These are phyloP conservation scores for Unio delphinus DNA, from an alignment of 2,888 invertebrate species.

Conservation along the genomic window DNA sequence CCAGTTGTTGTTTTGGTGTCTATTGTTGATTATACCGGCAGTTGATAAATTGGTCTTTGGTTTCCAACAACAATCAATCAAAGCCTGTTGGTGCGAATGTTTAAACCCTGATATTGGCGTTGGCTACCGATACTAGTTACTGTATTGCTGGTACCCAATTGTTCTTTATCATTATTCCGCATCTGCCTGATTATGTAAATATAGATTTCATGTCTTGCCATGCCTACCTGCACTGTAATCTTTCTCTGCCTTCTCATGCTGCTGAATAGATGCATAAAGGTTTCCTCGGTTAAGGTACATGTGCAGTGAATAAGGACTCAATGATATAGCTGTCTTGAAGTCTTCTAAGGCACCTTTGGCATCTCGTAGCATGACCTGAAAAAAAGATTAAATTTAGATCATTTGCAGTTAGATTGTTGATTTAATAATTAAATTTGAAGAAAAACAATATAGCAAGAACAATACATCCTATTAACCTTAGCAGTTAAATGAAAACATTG, in stretches of 20 bases:
- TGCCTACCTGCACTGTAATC: conserved; percentile 67
- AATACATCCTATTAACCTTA: too few relatives aligned
- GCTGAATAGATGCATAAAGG: conserved; percentile 63
- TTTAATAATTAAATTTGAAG: neutral
- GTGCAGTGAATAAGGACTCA: conserved; percentile 69
- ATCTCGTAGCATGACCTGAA: conserved; percentile 67
- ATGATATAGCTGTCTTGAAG: conserved; percentile 61
- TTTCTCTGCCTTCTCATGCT: conserved; percentile 64
- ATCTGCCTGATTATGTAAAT: neutral
- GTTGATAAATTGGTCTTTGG: too few relatives aligned
- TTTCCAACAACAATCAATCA: too few relatives aligned
- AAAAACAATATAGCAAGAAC: too few relatives aligned
- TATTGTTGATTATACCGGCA: too few relatives aligned
- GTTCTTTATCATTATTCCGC: too few relatives aligned
- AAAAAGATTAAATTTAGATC: neutral
- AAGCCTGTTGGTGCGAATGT: too few relatives aligned
- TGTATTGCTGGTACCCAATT: too few relatives aligned
- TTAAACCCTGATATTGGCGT: too few relatives aligned
- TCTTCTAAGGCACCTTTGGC: conserved; percentile 65
- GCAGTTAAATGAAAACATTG: too few relatives aligned
- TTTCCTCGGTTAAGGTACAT: conserved; percentile 71
- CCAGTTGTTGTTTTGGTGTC: too few relatives aligned
- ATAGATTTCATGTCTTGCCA: neutral
- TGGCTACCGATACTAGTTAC: too few relatives aligned
- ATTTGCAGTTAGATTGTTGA: neutral